Conservation (phyloP, 2,113 vertebrate species). For the Pristiophorus japonicus region DNA sequence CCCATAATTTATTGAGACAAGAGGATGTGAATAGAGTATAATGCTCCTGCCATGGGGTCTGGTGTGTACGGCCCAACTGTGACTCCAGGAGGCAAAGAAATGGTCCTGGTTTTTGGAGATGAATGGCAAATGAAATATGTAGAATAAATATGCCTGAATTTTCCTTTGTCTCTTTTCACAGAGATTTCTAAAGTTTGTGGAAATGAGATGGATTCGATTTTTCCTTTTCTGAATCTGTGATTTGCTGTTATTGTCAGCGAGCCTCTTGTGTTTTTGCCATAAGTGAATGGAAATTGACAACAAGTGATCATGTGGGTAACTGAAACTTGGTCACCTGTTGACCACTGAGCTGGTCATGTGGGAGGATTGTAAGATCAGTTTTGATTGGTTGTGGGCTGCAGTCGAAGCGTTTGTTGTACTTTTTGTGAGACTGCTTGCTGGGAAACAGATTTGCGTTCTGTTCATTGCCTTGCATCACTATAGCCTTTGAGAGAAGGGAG, state of each 20-base stretch:
- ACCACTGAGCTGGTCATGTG: neutral
- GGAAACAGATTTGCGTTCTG: neutral
- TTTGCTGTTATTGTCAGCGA: conserved; percentile 19
- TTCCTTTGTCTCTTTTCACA: neutral
- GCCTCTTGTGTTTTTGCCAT: too few relatives aligned
- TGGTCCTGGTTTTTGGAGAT: neutral
- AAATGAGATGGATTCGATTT: neutral
- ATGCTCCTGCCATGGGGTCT: conserved; percentile 45
- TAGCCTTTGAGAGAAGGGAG: neutral
- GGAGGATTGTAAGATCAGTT: neutral
- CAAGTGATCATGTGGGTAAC: neutral
- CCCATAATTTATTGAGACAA: too few relatives aligned
- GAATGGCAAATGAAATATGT: neutral
- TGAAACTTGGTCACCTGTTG: neutral
- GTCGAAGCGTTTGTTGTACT: neutral
- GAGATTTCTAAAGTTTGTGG: neutral
- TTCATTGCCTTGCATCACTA: neutral
- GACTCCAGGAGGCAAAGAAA: conserved; percentile 60
- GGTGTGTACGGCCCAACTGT: conserved; percentile 58
- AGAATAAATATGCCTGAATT: neutral
- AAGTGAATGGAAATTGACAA: neutral
- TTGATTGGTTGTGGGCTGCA: neutral
- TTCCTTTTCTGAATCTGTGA: neutral
- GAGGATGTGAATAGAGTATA: conserved; percentile 57
- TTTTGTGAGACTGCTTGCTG: neutral